Evolutionary conservation across 2,797 vertebrate species (phyloP).

Genomic region (Tachyglossus aculeatus): DNA sequence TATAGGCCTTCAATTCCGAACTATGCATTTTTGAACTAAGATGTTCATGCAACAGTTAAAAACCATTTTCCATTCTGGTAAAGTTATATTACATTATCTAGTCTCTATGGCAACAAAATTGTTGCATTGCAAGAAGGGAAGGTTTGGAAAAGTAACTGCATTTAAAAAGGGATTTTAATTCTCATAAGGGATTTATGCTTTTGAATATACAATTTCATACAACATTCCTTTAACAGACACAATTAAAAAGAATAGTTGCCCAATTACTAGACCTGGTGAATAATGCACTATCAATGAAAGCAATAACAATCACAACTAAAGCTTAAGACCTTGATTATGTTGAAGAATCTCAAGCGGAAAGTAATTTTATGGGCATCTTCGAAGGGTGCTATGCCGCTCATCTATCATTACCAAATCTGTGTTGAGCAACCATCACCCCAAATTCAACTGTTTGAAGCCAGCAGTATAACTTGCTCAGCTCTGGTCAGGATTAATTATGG

Average conservation of each 20-base stretch:
- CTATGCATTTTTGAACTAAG: neutral
- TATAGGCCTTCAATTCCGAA: neutral
- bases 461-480: too few species aligned
- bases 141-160: neutral
- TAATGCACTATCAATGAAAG: neutral
- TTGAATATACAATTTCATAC: slow-evolving; percentile 5
- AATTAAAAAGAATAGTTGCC: neutral
- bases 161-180: slow-evolving; percentile 6
- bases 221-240: neutral
- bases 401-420: slow-evolving; percentile 27
- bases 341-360: slow-evolving; percentile 14
- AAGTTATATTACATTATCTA: slow-evolving; percentile 35
- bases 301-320: too few species aligned
- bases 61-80: slow-evolving; percentile 31
- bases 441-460: too few species aligned
- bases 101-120: slow-evolving; percentile 46
- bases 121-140: neutral
- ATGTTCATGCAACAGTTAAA: slow-evolving; percentile 5
- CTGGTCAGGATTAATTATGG: too few species aligned
- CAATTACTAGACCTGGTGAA: neutral
- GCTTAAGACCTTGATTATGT: neutral
- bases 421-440: slow-evolving; percentile 48
- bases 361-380: neutral
- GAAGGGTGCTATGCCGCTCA: neutral
- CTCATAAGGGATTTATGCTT: slow-evolving; percentile 10